Base-by-base conservation (phyloP, 1,140 invertebrate genomes). In the Eriosoma lanigerum region DNA sequence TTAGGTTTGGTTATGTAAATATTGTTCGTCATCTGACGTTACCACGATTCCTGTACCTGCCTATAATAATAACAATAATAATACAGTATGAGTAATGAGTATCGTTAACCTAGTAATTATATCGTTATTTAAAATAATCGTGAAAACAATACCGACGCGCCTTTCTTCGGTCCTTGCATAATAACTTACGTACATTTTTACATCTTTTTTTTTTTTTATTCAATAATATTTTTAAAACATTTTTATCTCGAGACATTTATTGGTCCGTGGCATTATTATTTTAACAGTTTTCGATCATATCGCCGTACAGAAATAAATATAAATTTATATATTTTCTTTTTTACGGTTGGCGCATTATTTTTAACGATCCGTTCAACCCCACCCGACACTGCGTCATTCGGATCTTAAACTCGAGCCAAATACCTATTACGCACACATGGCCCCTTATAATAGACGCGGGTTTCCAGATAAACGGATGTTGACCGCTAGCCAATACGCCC, bases 371-470 rank as follows among this genome's bases (percentile, higher is more conserved):
- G 68, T 72, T 24, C 48, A 52, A 46, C 68, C 46, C 52, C 68
- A 0, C 24, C 26, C 68, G 46, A 72, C 46, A 48, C 21, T n/a
- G n/a, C 44, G 48, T 29, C 48, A 46, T 44, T 56, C n/a, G 29
- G 73, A 76, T 60, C 38, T 60, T 62, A 26, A 78, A 58, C 56
- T 60, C 54, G 56, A 60, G 54, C 75, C 54, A 78, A 78, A 58
- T 46, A 60, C 56, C 75, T 56, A 78, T 78, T 60, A 78, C 38
- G 38, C 54, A 78, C 75, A 78, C 75, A 62, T 78, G 75, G 75
- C 75, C 56, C 52, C 17, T 17, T 60, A n/a, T n/a, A n/a, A n/a
- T 52, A 44, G 54, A 46, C 75, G 56, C 21, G 56, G n/a, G 56
- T 60, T 48, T 78, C 75, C 75, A 78, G 75, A 78, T 60, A 60